Conservation (phyloP, 2,797 vertebrate species). For the Odontamblyopus rebecca region DNA sequence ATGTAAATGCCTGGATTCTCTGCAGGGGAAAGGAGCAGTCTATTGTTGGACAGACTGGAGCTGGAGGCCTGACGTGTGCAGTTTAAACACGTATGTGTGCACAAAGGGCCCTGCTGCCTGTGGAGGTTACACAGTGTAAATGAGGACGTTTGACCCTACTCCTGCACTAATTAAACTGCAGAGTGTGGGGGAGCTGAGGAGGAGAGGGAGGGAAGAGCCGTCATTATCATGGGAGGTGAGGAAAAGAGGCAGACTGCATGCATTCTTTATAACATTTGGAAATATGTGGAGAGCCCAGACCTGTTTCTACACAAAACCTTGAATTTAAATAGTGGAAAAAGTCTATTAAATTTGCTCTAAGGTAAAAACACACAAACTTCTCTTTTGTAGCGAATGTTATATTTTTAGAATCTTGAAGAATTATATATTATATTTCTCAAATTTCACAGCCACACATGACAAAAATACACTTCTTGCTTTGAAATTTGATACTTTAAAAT, state of each 20-base stretch:
- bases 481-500: no score
- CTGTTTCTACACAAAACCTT: no score
- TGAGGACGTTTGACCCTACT: conserved; percentile 73
- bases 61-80: conserved; percentile 55
- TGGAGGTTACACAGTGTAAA: conserved; percentile 70
- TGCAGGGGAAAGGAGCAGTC: conserved; percentile 47
- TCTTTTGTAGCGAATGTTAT: not conserved
- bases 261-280: not conserved
- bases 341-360: not conserved
- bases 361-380: not conserved
- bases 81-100: conserved; percentile 56
- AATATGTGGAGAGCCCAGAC: no score
- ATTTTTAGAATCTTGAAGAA: not conserved
- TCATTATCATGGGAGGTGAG: conserved; percentile 47
- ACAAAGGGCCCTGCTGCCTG: conserved; percentile 48
- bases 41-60: conserved; percentile 63
- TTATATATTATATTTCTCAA: not conserved
- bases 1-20: conserved; percentile 76
- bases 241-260: not conserved
- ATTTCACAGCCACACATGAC: not conserved
- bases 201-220: conserved; percentile 69
- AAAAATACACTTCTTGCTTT: not conserved
- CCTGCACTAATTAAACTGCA: conserved; percentile 69
- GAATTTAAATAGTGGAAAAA: not conserved
- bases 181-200: conserved; percentile 60